phyloP scores from a whole-genome alignment of 2,888 invertebrate genomes.

The Ypsolopha scabrella region DNA sequence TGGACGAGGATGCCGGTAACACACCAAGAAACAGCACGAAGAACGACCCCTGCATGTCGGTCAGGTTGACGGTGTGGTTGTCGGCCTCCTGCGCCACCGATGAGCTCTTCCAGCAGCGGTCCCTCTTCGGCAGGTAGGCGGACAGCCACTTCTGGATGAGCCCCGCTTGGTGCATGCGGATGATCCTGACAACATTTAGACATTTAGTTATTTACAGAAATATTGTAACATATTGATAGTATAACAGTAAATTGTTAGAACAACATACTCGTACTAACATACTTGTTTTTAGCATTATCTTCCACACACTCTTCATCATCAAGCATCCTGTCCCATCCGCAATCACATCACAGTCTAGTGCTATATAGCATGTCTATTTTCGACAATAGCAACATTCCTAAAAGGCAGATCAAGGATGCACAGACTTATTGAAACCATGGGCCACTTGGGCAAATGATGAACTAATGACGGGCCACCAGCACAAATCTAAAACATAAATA shows the following conservation, averaged over 20 bases:
- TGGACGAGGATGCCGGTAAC: slow-evolving; percentile 47
- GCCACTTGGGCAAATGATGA: too few relatives aligned
- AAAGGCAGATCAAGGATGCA: too few relatives aligned
- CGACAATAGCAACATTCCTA: too few relatives aligned
- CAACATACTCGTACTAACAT: too few relatives aligned
- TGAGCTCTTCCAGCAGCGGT: slow-evolving; percentile 81
- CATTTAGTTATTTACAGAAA: background rate
- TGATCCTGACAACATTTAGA: slow-evolving; percentile 67
- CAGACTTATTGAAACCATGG: too few relatives aligned
- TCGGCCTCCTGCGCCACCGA: slow-evolving; percentile 79
- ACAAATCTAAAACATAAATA: too few relatives aligned
- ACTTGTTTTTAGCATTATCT: too few relatives aligned
- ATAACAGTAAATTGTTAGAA: background rate
- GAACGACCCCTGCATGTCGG: slow-evolving; percentile 95
- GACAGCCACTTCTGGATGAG: slow-evolving; percentile 86
- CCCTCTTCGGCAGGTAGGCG: slow-evolving; percentile 81
- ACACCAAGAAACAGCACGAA: slow-evolving; percentile 85
- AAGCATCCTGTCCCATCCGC: background rate
- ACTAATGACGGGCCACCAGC: too few relatives aligned
- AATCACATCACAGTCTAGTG: too few relatives aligned
- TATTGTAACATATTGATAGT: too few relatives aligned
- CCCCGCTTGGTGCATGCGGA: slow-evolving; percentile 86
- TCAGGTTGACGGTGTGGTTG: slow-evolving; percentile 88
- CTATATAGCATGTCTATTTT: too few relatives aligned
- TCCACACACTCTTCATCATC: background rate